Percentiles rank a stretch among this genome's conserved stretches.
These are phyloP conservation scores for Drosophila kanekoi DNA, from an alignment of 2,888 invertebrate genomes.

Conservation along the genomic window DNA sequence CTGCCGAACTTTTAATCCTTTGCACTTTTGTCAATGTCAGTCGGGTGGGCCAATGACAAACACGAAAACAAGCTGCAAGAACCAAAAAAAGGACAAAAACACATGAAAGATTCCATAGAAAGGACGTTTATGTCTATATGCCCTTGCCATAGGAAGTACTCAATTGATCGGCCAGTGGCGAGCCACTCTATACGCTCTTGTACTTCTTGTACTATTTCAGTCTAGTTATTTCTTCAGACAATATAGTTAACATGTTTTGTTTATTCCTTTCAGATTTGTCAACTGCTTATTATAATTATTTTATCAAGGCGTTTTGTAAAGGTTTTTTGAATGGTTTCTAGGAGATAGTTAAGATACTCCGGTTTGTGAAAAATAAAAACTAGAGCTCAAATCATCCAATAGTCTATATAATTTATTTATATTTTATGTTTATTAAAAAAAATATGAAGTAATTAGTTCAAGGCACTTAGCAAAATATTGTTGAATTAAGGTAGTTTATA, in stretches of 20 bases:
- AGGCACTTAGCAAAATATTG: no score
- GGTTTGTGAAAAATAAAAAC: no score
- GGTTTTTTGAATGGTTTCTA: no score
- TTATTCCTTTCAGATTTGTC: not conserved
- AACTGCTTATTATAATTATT: no score
- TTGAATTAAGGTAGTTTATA: no score
- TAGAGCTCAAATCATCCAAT: not conserved
- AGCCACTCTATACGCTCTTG: no score
- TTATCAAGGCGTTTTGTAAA: no score
- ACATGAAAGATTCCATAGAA: conserved; percentile 19
- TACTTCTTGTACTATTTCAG: not conserved
- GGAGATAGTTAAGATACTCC: no score
- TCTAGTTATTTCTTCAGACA: not conserved
- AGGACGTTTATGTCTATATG: conserved; percentile 35
- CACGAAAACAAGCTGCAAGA: conserved; percentile 32
- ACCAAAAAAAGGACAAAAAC: conserved; percentile 23
- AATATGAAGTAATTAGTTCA: no score
- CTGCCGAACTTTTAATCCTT: conserved; percentile 74
- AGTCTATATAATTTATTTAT: no score
- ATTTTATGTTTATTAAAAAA: no score
- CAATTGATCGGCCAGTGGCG: not conserved
- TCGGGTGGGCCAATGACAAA: conserved; percentile 58
- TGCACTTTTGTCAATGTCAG: conserved; percentile 78
- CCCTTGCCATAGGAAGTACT: conserved; percentile 27
- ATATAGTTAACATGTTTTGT: not conserved